These are phyloP conservation scores for Campoletis raptor DNA, from an alignment of 2,888 invertebrate species.

Conservation along the genomic window DNA sequence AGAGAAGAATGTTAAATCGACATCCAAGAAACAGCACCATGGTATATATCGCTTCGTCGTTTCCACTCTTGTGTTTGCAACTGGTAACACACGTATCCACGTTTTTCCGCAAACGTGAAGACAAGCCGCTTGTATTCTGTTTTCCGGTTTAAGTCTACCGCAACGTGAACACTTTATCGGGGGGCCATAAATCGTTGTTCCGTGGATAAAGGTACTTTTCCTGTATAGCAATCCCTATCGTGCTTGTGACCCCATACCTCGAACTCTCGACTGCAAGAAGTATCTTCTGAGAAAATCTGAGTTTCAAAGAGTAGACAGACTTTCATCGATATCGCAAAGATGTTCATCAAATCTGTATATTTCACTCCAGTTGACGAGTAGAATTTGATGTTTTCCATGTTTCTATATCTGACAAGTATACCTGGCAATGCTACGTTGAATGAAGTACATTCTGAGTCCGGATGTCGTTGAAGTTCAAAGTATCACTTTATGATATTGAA, in stretches of 20 bases:
- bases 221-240: conserved; percentile 26
- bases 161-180: conserved; percentile 46
- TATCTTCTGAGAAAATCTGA: conserved; percentile 49
- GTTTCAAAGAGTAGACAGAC: conserved; percentile 23
- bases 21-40: conserved; percentile 39
- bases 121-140: conserved; percentile 47
- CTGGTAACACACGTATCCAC: conserved; percentile 47
- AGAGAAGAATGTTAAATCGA: conserved; percentile 59
- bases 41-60: conserved; percentile 39
- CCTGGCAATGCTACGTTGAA: not conserved
- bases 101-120: conserved; percentile 23
- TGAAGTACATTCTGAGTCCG: not conserved
- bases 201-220: conserved; percentile 60
- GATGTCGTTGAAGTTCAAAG: not conserved
- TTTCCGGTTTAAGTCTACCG: conserved; percentile 62
- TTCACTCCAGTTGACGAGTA: not conserved
- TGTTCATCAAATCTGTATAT: not conserved
- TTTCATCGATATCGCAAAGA: conserved; percentile 45
- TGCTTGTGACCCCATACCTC: conserved; percentile 4
- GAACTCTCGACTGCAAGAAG: conserved; percentile 39
- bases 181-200: conserved; percentile 61
- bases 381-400: not conserved
- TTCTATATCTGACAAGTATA: not conserved
- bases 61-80: conserved; percentile 43
- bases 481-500: not conserved